These are phyloP conservation scores for Epistrophe eligans DNA, from an alignment of 2,888 invertebrate species.

Conservation along the genomic window DNA sequence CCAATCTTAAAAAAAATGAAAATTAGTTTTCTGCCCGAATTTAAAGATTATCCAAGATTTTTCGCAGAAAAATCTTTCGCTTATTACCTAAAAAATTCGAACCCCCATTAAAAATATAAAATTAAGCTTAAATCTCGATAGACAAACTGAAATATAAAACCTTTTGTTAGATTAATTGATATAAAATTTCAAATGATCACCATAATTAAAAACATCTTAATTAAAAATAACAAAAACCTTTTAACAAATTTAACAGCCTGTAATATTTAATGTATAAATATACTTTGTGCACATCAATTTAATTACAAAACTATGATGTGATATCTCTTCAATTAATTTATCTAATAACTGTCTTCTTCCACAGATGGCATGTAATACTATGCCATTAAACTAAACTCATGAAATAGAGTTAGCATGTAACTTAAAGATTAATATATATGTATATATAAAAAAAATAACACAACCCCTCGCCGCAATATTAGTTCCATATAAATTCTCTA, in stretches of 20 bases:
- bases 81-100: too few species aligned
- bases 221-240: neutral
- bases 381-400: constrained; percentile 65
- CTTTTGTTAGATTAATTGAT: too few species aligned
- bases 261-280: neutral
- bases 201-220: neutral
- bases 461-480: constrained; percentile 15
- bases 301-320: constrained; percentile 26
- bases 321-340: constrained; percentile 59
- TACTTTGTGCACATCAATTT: constrained; percentile 9
- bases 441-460: neutral
- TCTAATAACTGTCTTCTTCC: constrained; percentile 67
- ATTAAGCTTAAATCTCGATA: too few species aligned
- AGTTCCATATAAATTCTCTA: neutral
- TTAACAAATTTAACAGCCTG: neutral
- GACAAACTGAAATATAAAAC: too few species aligned
- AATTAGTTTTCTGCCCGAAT: too few species aligned
- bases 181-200: too few species aligned
- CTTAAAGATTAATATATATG: constrained; percentile 24
- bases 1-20: too few species aligned
- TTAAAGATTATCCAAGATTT: too few species aligned
- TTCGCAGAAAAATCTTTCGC: too few species aligned
- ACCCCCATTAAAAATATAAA: too few species aligned
- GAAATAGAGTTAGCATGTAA: constrained; percentile 56
- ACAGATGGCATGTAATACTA: constrained; percentile 64